Conservation (phyloP, 2,888 invertebrate genomes). For the Eulithis prunata region DNA sequence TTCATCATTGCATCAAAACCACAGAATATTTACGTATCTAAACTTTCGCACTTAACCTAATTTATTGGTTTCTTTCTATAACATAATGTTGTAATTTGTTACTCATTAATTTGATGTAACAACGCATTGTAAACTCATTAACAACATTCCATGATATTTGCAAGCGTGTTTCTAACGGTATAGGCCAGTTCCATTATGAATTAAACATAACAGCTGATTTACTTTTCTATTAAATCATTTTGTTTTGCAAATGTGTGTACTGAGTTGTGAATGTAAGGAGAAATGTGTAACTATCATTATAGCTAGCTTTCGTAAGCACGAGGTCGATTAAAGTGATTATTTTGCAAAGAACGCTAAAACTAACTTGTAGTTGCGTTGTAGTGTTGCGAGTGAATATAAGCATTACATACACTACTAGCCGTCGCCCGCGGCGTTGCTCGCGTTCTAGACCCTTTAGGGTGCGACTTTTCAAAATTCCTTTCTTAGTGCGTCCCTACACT, state of each 20-base stretch:
- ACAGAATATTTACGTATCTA: too few relatives aligned
- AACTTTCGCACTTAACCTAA: too few relatives aligned
- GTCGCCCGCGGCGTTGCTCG: too few relatives aligned
- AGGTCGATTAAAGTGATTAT: neutral
- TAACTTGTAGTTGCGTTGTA: neutral
- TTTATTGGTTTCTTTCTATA: too few relatives aligned
- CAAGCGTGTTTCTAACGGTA: slow-evolving; percentile 29
- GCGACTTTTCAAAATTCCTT: too few relatives aligned
- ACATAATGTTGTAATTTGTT: neutral
- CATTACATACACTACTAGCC: too few relatives aligned
- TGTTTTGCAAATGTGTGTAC: slow-evolving; percentile 19
- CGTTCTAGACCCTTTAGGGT: too few relatives aligned
- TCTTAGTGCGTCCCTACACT: too few relatives aligned
- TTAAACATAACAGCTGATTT: slow-evolving; percentile 24
- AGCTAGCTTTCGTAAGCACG: slow-evolving; percentile 10
- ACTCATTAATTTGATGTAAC: slow-evolving; percentile 18
- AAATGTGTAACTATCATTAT: slow-evolving; percentile 10
- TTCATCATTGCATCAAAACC: too few relatives aligned
- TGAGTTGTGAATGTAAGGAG: slow-evolving; percentile 23
- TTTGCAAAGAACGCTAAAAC: neutral
- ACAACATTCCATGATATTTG: slow-evolving; percentile 29
- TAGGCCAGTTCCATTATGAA: slow-evolving; percentile 21
- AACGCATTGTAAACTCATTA: slow-evolving; percentile 29
- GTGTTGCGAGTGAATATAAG: neutral
- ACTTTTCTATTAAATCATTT: slow-evolving; percentile 27